phyloP scores from a whole-genome alignment of 2,797 vertebrate genomes.

The Schizothorax lantsangensis region DNA sequence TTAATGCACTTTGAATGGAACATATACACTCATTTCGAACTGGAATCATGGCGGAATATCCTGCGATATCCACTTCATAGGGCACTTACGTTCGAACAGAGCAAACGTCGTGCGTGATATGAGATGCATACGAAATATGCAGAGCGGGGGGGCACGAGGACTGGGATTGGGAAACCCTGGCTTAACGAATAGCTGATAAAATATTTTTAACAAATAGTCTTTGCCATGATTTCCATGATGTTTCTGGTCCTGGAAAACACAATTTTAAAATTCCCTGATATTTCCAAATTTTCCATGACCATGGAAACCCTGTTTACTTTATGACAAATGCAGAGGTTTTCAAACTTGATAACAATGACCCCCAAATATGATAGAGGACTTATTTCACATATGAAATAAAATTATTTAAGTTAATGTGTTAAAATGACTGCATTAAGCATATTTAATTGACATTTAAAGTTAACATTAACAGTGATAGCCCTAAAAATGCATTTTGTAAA shows the following conservation, averaged over 20 bases:
- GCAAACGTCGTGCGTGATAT: too few species aligned
- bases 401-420: too few species aligned
- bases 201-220: background rate
- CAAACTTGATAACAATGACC: background rate
- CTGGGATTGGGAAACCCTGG: too few species aligned
- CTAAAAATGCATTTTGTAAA: background rate
- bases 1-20: too few species aligned
- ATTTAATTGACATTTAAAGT: conserved; percentile 6
- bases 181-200: background rate
- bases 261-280: background rate
- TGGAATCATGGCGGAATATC: too few species aligned
- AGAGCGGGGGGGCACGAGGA: too few species aligned
- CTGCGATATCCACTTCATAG: too few species aligned
- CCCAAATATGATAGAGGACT: background rate
- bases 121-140: too few species aligned
- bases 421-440: background rate
- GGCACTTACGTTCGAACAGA: too few species aligned
- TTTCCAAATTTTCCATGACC: background rate
- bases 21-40: too few species aligned
- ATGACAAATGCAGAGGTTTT: background rate
- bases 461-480: background rate
- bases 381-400: background rate
- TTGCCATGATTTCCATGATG: background rate
- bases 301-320: background rate
- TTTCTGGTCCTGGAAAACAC: background rate